Conservation (phyloP, 2,113 vertebrate species). For the Gopherus evgoodei region DNA sequence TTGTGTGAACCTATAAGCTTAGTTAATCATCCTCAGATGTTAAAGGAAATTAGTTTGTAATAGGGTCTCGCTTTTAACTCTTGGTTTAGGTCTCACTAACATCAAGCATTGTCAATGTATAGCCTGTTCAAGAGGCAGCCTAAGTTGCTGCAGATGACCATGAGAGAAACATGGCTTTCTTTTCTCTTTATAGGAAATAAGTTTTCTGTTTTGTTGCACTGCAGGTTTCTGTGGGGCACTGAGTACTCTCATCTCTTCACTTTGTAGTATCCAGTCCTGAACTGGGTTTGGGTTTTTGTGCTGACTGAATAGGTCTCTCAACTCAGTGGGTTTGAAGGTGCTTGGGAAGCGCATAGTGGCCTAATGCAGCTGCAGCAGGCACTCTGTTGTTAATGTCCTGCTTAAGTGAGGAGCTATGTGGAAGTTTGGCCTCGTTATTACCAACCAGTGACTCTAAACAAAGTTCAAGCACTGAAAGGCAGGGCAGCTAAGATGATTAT, state of each 20-base stretch:
- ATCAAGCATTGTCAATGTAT: neutral
- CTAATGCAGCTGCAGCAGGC: neutral
- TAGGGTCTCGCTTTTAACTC: neutral
- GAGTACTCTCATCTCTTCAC: neutral
- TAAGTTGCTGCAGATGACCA: neutral
- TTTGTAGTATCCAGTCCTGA: neutral
- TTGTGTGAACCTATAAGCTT: neutral
- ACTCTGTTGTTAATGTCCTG: neutral
- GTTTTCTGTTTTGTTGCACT: neutral
- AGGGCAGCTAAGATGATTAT: neutral
- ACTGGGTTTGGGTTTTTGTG: neutral
- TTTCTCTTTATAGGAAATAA: slow-evolving; percentile 1
- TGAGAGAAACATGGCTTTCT: neutral
- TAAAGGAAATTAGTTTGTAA: slow-evolving; percentile 19
- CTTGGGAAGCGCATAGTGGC: rapidly evolving
- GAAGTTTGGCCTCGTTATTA: neutral
- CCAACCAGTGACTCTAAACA: slow-evolving; percentile 35
- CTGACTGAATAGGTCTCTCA: neutral
- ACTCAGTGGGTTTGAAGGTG: neutral
- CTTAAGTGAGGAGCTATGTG: neutral
- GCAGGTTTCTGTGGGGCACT: neutral
- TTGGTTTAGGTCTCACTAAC: neutral
- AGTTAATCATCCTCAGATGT: slow-evolving; percentile 11
- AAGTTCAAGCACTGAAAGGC: neutral
- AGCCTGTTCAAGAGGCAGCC: neutral